These are phyloP conservation scores for Druon quercuslanigerum DNA, from an alignment of 1,140 invertebrate genomes.

Conservation along the genomic window DNA sequence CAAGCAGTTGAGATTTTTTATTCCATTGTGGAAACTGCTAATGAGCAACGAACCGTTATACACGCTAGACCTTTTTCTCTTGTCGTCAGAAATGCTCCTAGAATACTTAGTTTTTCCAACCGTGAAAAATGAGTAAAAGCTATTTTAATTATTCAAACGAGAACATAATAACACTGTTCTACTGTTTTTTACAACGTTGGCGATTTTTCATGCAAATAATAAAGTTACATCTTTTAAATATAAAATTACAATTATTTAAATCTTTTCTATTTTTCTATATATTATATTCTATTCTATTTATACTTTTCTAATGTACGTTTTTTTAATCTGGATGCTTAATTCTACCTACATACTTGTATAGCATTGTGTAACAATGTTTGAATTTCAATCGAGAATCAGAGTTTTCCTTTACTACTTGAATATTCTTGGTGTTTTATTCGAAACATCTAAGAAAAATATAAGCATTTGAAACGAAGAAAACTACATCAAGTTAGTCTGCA, in stretches of 20 bases:
- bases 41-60: constrained; percentile 18
- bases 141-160: constrained; percentile 12
- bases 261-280: too few species aligned
- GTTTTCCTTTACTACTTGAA: not conserved
- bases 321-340: not conserved
- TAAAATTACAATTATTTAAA: too few species aligned
- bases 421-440: not conserved
- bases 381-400: not conserved
- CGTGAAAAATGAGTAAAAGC: not conserved
- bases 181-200: not conserved
- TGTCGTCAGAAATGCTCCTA: not conserved
- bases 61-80: constrained; percentile 1
- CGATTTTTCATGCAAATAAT: not conserved
- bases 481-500: too few species aligned
- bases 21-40: constrained; percentile 16
- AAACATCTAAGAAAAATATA: not conserved
- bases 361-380: not conserved
- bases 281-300: too few species aligned
- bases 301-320: not conserved
- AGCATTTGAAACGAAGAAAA: not conserved
- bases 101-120: constrained; percentile 10
- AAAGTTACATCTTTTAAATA: too few species aligned
- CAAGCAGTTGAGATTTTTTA: not conserved
- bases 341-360: not conserved
- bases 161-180: constrained; percentile 8